Conservation (phyloP, 1,140 invertebrate species). For the Diprion similis region DNA sequence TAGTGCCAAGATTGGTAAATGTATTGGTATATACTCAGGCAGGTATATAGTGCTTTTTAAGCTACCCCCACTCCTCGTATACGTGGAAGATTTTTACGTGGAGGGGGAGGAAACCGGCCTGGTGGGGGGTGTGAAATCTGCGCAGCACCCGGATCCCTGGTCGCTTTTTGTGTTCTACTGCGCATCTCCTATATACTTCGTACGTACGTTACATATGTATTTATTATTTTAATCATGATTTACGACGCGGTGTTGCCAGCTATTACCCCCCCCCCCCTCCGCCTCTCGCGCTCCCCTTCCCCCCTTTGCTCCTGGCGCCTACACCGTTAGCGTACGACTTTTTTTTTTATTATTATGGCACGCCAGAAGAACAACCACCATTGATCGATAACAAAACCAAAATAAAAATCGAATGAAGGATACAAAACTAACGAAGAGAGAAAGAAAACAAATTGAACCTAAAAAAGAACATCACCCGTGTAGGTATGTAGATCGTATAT, state of each 20-base stretch:
- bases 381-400: conserved; percentile 20
- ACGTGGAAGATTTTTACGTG: conserved; percentile 21
- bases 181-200: conserved; percentile 44
- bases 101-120: conserved; percentile 29
- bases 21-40: conserved; percentile 38
- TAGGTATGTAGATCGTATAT: not conserved
- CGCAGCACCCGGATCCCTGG: conserved; percentile 47
- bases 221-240: conserved; percentile 64
- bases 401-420: conserved; percentile 2
- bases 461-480: conserved; percentile 23
- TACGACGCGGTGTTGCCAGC: conserved; percentile 54
- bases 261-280: not conserved
- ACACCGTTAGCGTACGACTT: conserved; percentile 36
- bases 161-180: conserved; percentile 30
- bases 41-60: conserved; percentile 49
- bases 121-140: conserved; percentile 50
- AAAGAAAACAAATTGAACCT: conserved; percentile 27
- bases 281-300: not conserved
- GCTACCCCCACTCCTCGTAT: conserved; percentile 37
- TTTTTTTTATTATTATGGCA: not conserved
- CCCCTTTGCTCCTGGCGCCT: not conserved
- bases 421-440: conserved; percentile 24
- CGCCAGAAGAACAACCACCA: not conserved
- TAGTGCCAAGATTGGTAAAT: conserved; percentile 63
- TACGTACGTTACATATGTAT: conserved; percentile 44